phyloP scores from a whole-genome alignment of 2,888 invertebrate species.

The Beris chalybata region DNA sequence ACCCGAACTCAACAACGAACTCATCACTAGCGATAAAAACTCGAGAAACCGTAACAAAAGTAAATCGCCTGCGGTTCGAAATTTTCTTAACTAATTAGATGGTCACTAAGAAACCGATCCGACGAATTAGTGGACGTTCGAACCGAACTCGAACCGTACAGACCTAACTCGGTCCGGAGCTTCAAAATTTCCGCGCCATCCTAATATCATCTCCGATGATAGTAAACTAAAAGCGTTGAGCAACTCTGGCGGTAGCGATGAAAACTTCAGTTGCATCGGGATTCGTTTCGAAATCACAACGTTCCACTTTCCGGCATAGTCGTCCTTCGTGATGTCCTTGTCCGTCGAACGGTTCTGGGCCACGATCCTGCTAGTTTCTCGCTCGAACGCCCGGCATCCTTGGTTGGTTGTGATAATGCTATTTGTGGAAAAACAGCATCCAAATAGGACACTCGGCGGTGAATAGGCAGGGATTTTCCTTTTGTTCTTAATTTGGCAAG shows the following conservation, averaged over 20 bases:
- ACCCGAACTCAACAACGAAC: not conserved
- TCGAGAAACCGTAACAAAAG: not conserved
- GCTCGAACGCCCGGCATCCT: not conserved
- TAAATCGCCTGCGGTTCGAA: conserved; percentile 36
- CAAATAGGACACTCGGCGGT: conserved; percentile 9
- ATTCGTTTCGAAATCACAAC: conserved; percentile 14
- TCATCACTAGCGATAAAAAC: not conserved
- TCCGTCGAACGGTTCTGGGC: no score
- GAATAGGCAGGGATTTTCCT: conserved; percentile 23
- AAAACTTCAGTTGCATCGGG: conserved; percentile 36
- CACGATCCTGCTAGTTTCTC: not conserved
- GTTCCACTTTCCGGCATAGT: conserved; percentile 9
- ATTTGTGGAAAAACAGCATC: conserved; percentile 17
- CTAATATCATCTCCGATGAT: conserved; percentile 48
- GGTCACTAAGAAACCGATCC: no score
- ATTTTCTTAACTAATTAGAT: conserved; percentile 27
- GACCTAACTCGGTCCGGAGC: conserved; percentile 30
- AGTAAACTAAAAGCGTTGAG: conserved; percentile 45
- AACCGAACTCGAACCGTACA: no score
- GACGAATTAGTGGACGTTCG: no score
- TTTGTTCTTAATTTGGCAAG: conserved; percentile 27
- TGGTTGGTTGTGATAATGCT: conserved; percentile 12
- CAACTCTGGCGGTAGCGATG: conserved; percentile 36
- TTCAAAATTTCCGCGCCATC: conserved; percentile 43
- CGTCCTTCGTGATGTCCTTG: not conserved